These are phyloP conservation scores for Toxotes jaculatrix DNA, from an alignment of 2,113 vertebrate genomes.

Conservation along the genomic window DNA sequence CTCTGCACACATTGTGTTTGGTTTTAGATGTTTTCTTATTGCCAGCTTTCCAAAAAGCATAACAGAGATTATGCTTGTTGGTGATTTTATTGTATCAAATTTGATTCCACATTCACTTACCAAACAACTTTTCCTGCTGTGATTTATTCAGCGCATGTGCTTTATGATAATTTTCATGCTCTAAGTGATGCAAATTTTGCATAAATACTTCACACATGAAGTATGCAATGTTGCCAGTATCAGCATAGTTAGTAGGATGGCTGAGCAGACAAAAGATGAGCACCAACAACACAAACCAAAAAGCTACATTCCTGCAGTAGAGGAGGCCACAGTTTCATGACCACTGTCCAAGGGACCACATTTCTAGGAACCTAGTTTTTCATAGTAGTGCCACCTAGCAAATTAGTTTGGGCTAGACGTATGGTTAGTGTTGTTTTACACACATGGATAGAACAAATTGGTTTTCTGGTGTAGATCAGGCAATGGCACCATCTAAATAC, in stretches of 20 bases:
- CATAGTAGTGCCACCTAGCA: too few relatives aligned
- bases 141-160: neutral
- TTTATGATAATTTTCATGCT: neutral
- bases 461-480: too few relatives aligned
- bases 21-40: neutral
- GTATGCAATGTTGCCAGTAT: neutral
- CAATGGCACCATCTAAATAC: too few relatives aligned
- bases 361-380: too few relatives aligned
- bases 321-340: too few relatives aligned
- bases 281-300: neutral
- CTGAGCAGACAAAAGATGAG: constrained; percentile 5
- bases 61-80: neutral
- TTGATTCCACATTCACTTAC: neutral
- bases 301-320: too few relatives aligned
- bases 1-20: neutral
- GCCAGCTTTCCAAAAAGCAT: neutral
- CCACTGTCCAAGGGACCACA: too few relatives aligned
- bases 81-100: neutral
- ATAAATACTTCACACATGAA: neutral
- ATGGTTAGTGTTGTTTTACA: too few relatives aligned
- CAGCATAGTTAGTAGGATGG: neutral
- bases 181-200: neutral
- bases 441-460: too few relatives aligned
- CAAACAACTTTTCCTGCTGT: neutral
- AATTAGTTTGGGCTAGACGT: too few relatives aligned